Evolutionary conservation across 2,113 vertebrate genomes (phyloP).

Genomic region (Poeciliopsis occidentalis): DNA sequence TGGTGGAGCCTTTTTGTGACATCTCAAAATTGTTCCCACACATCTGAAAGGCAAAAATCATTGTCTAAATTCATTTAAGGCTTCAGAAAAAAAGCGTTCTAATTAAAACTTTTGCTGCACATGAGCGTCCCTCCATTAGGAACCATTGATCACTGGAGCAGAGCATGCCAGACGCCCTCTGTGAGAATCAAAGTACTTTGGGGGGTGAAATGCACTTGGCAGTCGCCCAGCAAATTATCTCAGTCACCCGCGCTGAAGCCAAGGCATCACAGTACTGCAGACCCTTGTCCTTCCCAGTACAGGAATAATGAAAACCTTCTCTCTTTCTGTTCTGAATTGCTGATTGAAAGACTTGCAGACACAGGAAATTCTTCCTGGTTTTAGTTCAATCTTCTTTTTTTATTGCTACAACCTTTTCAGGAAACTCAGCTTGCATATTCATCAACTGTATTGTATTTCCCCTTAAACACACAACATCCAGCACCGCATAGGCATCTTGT

Average conservation of each 20-base stretch:
- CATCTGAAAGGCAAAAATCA: slow-evolving; percentile 10
- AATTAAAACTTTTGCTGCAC: slow-evolving; percentile 24
- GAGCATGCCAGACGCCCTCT: slow-evolving; percentile 39
- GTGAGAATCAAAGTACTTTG: slow-evolving; percentile 52
- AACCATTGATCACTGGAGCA: slow-evolving; percentile 52
- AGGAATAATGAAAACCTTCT: slow-evolving; percentile 70
- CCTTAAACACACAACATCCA: not conserved
- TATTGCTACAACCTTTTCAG: slow-evolving; percentile 55
- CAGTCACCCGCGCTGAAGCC: slow-evolving; percentile 65
- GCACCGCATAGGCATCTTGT: not conserved
- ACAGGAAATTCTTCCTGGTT: slow-evolving; percentile 46
- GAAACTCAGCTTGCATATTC: slow-evolving; percentile 24
- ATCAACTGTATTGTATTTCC: slow-evolving; percentile 29
- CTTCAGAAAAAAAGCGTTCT: slow-evolving; percentile 8
- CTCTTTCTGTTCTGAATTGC: slow-evolving; percentile 62
- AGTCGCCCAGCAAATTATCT: slow-evolving; percentile 59
- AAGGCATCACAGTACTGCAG: slow-evolving; percentile 67
- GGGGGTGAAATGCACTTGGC: slow-evolving; percentile 56
- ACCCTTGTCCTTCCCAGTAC: slow-evolving; percentile 72
- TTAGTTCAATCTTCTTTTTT: slow-evolving; percentile 63
- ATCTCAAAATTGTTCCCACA: slow-evolving; percentile 16
- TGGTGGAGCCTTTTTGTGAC: not conserved
- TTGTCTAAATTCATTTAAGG: slow-evolving; percentile 25
- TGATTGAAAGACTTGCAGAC: slow-evolving; percentile 61
- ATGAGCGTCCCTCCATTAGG: slow-evolving; percentile 56